phyloP scores from a whole-genome alignment of 2,888 invertebrate genomes.

The Drosophila antonietae region DNA sequence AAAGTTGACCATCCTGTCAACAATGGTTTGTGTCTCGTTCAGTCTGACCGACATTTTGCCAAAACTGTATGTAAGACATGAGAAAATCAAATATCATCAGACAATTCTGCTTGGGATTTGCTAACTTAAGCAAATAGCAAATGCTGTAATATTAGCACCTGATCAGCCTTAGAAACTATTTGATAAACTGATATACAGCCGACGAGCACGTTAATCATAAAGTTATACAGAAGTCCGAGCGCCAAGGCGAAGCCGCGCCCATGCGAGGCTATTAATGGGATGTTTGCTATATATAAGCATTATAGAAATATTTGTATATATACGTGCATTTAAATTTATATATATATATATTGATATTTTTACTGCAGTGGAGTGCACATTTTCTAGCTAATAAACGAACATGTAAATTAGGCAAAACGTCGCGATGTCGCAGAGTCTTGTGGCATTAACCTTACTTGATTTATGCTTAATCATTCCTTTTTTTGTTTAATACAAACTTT shows the following conservation, averaged over 20 bases:
- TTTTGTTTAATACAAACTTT: background rate
- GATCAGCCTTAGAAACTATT: constrained; percentile 42
- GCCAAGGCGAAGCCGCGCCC: constrained; percentile 64
- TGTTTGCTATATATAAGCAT: constrained; percentile 11
- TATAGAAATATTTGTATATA: background rate
- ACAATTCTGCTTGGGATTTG: background rate
- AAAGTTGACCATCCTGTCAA: constrained; percentile 84
- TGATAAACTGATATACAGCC: constrained; percentile 32
- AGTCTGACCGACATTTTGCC: constrained; percentile 80
- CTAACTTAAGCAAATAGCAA: constrained; percentile 18
- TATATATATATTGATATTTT: background rate
- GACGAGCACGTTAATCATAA: constrained; percentile 51
- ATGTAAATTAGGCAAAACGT: constrained; percentile 49
- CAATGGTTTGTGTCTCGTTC: constrained; percentile 82
- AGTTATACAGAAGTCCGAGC: constrained; percentile 46
- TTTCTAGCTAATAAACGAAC: constrained; percentile 32
- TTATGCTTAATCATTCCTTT: constrained; percentile 41
- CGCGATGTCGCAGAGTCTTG: constrained; percentile 30
- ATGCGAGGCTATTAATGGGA: constrained; percentile 14
- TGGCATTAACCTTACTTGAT: constrained; percentile 56
- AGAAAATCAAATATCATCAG: constrained; percentile 10
- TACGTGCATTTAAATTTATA: background rate
- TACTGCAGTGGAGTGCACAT: constrained; percentile 25
- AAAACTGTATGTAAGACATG: constrained; percentile 48
- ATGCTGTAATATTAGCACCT: constrained; percentile 58